Evolutionary conservation across 2,797 vertebrate genomes (phyloP).

Genomic region (Mormyrops attenuatus): DNA sequence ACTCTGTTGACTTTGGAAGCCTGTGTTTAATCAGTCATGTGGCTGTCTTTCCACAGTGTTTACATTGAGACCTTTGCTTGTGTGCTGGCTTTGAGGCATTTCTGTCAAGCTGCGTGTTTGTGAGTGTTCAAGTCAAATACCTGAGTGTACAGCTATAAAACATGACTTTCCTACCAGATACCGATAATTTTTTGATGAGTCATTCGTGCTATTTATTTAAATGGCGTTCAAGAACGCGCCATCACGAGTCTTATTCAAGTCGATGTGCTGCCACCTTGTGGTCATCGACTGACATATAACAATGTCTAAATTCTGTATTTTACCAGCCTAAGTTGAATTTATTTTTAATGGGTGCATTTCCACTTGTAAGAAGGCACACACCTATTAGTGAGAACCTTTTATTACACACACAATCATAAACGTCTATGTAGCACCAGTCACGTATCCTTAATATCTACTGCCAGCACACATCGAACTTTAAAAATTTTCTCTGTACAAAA

Average conservation of each 20-base stretch:
- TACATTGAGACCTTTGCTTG: neutral
- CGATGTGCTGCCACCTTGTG: neutral
- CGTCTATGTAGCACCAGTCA: neutral
- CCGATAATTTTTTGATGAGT: neutral
- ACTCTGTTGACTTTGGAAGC: neutral
- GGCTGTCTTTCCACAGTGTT: neutral
- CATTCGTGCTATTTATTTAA: neutral
- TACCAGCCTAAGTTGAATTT: neutral
- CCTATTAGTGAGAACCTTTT: neutral
- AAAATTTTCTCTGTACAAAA: neutral
- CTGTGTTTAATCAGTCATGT: neutral
- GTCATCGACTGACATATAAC: neutral
- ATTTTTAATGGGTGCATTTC: neutral
- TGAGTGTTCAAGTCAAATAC: neutral
- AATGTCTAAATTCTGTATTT: neutral
- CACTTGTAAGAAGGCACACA: neutral
- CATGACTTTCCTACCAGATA: neutral
- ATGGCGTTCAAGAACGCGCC: neutral
- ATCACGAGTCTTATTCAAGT: neutral
- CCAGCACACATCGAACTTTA: neutral
- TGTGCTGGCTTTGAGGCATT: neutral
- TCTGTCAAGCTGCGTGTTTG: neutral
- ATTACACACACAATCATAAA: constrained; percentile 5
- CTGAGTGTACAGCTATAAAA: neutral
- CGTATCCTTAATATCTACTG: neutral